Percentiles rank a stretch among this genome's conserved stretches.
phyloP scores from a whole-genome alignment of 2,888 invertebrate genomes.

The Himalopsyche anomala region DNA sequence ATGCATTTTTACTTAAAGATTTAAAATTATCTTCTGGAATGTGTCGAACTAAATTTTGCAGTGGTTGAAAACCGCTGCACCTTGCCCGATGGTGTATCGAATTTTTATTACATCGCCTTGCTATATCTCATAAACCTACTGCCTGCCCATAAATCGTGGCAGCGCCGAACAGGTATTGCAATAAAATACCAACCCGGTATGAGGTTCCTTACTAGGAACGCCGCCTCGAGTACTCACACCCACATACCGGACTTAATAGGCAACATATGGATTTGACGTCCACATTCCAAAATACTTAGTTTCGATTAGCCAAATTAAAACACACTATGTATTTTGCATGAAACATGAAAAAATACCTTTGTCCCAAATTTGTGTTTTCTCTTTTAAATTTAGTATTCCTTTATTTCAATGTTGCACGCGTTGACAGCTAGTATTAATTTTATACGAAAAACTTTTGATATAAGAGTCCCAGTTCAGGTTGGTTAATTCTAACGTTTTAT shows the following conservation, averaged over 20 bases:
- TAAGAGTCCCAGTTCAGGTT: too few species aligned
- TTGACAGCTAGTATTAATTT: too few species aligned
- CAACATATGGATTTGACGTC: conserved; percentile 28
- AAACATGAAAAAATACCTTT: too few species aligned
- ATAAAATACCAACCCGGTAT: conserved; percentile 47
- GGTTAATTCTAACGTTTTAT: too few species aligned
- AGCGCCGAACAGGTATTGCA: conserved; percentile 52
- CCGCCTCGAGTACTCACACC: background rate
- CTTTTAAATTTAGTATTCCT: too few species aligned
- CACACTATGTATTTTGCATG: too few species aligned
- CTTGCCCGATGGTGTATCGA: conserved; percentile 18
- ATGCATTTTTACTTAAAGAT: too few species aligned
- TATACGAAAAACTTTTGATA: too few species aligned
- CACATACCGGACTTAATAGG: conserved; percentile 29
- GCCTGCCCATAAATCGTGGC: conserved; percentile 44
- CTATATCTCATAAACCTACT: conserved; percentile 50
- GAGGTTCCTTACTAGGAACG: conserved; percentile 2
- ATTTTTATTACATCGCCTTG: conserved; percentile 50
- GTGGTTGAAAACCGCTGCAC: conserved; percentile 39
- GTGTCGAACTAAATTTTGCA: background rate
- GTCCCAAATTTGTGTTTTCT: too few species aligned
- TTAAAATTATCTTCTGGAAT: background rate
- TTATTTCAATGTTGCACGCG: too few species aligned
- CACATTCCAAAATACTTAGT: background rate
- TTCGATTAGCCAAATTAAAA: too few species aligned